phyloP scores from a whole-genome alignment of 2,888 invertebrate genomes.

The Xanthia icteritia region DNA sequence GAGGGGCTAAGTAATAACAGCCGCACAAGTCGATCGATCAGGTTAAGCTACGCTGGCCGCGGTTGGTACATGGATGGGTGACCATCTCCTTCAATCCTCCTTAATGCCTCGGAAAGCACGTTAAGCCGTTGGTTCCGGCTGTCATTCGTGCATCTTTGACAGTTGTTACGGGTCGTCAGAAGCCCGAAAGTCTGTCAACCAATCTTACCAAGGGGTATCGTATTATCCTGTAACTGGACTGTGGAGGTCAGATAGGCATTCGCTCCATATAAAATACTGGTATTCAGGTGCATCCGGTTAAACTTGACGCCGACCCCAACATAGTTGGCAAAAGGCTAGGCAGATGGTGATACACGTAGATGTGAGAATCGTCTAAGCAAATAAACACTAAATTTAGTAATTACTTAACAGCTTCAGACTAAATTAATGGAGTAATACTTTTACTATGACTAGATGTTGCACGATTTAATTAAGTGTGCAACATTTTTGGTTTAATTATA shows the following conservation, averaged over 20 bases:
- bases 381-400: neutral
- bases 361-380: neutral
- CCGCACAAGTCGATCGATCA: neutral
- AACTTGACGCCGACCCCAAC: neutral
- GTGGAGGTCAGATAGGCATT: neutral
- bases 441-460: slow-evolving; percentile 16
- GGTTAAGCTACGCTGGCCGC: too few relatives aligned
- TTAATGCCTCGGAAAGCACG: neutral
- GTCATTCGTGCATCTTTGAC: neutral
- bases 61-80: neutral
- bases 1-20: neutral
- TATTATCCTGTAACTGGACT: neutral
- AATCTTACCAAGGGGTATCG: neutral
- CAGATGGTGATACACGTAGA: neutral
- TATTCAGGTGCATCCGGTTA: neutral
- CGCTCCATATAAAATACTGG: neutral
- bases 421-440: neutral
- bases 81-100: too few relatives aligned
- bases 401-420: neutral
- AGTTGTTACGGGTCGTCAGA: neutral
- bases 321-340: neutral
- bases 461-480: slow-evolving; percentile 35
- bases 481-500: slow-evolving; percentile 44
- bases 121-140: neutral
- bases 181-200: neutral